phyloP scores from a whole-genome alignment of 1,140 invertebrate species.

The Parasteatoda tepidariorum region DNA sequence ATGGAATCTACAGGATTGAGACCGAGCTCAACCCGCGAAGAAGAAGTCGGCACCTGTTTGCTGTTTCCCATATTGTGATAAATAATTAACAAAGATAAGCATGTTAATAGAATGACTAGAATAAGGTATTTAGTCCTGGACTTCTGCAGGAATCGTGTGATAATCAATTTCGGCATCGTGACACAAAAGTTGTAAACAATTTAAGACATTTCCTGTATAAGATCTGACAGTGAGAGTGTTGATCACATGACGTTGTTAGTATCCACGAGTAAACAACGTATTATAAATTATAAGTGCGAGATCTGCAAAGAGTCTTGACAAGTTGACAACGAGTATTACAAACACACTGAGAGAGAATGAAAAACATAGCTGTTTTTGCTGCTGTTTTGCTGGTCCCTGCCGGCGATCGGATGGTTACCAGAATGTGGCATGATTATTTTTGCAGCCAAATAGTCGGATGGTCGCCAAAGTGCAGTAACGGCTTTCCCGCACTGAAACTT shows the following conservation, averaged over 20 bases:
- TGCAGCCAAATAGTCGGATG: background rate
- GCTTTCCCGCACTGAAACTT: too few species aligned
- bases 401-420: background rate
- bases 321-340: too few species aligned
- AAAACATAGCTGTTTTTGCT: too few species aligned
- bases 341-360: too few species aligned
- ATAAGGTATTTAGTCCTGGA: constrained; percentile 28
- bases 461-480: background rate
- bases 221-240: too few species aligned
- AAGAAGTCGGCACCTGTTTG: background rate
- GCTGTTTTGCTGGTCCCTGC: background rate
- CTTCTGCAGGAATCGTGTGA: constrained; percentile 13
- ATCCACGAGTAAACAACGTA: too few species aligned
- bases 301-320: too few species aligned
- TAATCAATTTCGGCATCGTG: constrained; percentile 14
- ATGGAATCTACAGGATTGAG: constrained; percentile 4
- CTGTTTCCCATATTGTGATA: constrained; percentile 20
- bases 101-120: background rate
- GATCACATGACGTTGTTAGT: too few species aligned
- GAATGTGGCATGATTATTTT: background rate
- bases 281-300: too few species aligned
- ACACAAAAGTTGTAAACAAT: too few species aligned
- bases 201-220: too few species aligned
- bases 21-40: background rate
- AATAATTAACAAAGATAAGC: constrained; percentile 20